Evolutionary conservation across 2,888 invertebrate genomes (phyloP), one percentile per base, ranked within the genome.

Genomic region (Drosophila hamatofila): DNA sequence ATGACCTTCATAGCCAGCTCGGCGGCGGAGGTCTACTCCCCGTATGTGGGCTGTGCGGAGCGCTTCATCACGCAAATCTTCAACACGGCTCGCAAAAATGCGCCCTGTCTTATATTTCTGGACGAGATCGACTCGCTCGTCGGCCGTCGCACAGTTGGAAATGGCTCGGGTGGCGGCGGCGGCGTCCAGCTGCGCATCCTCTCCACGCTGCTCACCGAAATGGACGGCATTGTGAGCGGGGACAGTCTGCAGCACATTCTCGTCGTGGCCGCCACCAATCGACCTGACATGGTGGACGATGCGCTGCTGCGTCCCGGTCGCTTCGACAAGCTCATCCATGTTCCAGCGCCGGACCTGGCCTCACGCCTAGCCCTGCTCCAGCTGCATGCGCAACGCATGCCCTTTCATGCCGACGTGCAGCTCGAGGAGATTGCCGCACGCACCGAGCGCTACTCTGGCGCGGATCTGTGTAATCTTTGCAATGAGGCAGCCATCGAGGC

Each of bases 11-110:
- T 95, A 51, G 92, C 94, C 11, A 93, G 94, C 23, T 94, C 94
- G 57, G 94, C 94, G 37, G 95, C 95, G 0, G 94, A 95, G 88
- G 93, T 95, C 7, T 95, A 94, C 83, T 95, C 95, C 0, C 95
- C 95, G 0, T 95, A 93, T 88, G 94, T 95, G 12, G 95, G 95
- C 8, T 95, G 95, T 84, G 94, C 95, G 0, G 95, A 95, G 90
- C 94, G 94, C 81, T 94, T 94, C 63, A 93, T 95, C 25, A 84
- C 93, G 0, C 94, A 94, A 88, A 93, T 95, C 8, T 95, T 95
- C 71, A 93, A 94, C 69, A 93, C 94, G 66, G 95, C 95, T 0
- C 92, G 95, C 58, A 93, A 94, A 71, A 94, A 94, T 83, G 93
- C 95, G 1, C 95, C 95, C 0, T 93, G 94, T 42, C 93, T 95